Conservation (phyloP, 2,797 vertebrate genomes). For the Darevskia nairensis region DNA sequence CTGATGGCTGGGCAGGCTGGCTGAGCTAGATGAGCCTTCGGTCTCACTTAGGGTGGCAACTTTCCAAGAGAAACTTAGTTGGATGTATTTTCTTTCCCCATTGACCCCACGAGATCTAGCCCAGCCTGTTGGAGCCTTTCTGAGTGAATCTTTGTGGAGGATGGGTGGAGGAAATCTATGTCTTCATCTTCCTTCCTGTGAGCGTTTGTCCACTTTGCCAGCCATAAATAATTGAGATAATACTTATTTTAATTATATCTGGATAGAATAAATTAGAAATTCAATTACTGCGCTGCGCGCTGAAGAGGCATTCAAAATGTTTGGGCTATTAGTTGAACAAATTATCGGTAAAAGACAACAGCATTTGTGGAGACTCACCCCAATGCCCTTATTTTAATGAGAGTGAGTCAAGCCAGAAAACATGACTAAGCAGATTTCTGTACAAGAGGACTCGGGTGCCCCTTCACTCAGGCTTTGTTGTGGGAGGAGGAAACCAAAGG, state of each 20-base stretch:
- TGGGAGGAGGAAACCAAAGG: no score
- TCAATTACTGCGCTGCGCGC: slow-evolving; percentile 37
- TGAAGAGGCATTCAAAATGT: slow-evolving; percentile 8
- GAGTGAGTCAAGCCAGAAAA: slow-evolving; percentile 8
- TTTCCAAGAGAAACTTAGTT: background rate
- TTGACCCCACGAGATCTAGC: background rate
- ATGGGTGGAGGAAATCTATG: background rate
- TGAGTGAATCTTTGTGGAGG: background rate
- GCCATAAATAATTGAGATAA: slow-evolving; percentile 44
- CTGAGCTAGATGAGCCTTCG: background rate
- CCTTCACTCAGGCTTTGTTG: background rate
- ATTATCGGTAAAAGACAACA: slow-evolving; percentile 44
- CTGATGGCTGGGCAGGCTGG: background rate
- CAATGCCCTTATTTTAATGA: slow-evolving; percentile 1
- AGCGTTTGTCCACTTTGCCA: background rate
- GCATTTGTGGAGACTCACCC: slow-evolving; percentile 46
- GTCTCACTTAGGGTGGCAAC: no score
- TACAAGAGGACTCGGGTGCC: background rate
- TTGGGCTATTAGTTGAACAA: slow-evolving; percentile 45
- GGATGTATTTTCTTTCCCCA: background rate
- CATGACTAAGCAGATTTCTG: background rate
- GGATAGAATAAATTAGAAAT: slow-evolving; percentile 60
- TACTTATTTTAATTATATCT: slow-evolving; percentile 49
- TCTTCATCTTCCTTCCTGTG: slow-evolving; percentile 28
- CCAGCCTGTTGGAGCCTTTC: slow-evolving; percentile 1